A percentile compares a stretch with the other conserved stretches of the same genome.
These are phyloP conservation scores for Linnaemya tessellans DNA, from an alignment of 2,888 invertebrate genomes.

Conservation along the genomic window DNA sequence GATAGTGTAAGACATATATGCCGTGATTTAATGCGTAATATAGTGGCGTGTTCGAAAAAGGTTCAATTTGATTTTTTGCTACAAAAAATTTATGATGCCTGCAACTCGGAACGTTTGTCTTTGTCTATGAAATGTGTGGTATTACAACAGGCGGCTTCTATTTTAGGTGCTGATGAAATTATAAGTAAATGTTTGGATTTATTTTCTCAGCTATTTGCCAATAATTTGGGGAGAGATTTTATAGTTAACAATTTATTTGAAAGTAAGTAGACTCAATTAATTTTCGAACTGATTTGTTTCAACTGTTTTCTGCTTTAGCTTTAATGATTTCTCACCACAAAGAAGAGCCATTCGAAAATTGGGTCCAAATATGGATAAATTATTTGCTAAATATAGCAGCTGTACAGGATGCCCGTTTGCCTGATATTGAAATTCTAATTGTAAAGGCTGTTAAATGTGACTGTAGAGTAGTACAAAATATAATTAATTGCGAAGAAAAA, in stretches of 20 bases:
- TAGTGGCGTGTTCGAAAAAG: conserved; percentile 82
- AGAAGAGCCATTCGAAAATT: conserved; percentile 81
- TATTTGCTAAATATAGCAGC: conserved; percentile 76
- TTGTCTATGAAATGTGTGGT: conserved; percentile 78
- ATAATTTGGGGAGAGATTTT: conserved; percentile 80
- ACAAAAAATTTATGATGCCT: conserved; percentile 76
- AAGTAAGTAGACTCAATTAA: conserved; percentile 74
- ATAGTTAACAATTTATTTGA: conserved; percentile 85
- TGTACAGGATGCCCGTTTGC: conserved; percentile 73
- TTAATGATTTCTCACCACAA: conserved; percentile 84
- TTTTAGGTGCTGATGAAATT: conserved; percentile 76
- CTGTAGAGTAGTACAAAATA: conserved; percentile 75
- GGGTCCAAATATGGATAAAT: conserved; percentile 84
- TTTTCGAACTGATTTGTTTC: not conserved
- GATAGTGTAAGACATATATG: conserved; percentile 87
- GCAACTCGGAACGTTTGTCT: conserved; percentile 75
- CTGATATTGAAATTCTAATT: conserved; percentile 78
- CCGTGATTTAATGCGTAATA: conserved; percentile 84
- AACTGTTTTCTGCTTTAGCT: conserved; percentile 69
- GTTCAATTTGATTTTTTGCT: conserved; percentile 75
- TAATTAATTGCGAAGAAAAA: conserved; percentile 73
- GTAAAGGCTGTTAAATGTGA: conserved; percentile 80
- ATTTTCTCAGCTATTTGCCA: conserved; percentile 76
- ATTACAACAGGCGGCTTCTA: conserved; percentile 77
- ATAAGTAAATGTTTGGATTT: conserved; percentile 75